These are phyloP conservation scores for Schizopygopsis malacanthus DNA, from an alignment of 2,797 vertebrate species.

Conservation along the genomic window DNA sequence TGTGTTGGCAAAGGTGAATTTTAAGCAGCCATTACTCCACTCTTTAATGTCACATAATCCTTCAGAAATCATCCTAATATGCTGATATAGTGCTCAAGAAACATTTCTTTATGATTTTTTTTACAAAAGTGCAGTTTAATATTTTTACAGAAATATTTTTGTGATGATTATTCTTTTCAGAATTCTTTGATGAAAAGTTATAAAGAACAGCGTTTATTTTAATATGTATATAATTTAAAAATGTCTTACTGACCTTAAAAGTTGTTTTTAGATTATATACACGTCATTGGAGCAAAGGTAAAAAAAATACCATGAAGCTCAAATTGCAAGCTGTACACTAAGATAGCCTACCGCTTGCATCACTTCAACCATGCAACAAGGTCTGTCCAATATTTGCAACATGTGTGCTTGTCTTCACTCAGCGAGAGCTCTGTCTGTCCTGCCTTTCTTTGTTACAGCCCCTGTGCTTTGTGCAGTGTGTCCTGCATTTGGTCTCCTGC, in stretches of 20 bases:
- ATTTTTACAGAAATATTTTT: neutral
- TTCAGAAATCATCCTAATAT: neutral
- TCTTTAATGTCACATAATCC: neutral
- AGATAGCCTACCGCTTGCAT: neutral
- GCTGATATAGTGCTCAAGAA: neutral
- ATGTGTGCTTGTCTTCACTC: conserved; percentile 35
- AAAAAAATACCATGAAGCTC: neutral
- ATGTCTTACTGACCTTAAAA: neutral
- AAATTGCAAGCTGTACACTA: neutral
- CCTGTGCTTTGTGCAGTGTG: conserved; percentile 31
- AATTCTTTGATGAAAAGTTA: neutral
- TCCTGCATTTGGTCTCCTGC: conserved; percentile 57
- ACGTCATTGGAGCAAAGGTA: neutral
- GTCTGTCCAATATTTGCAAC: conserved; percentile 42
- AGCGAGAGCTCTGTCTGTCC: neutral
- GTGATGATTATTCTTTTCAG: neutral
- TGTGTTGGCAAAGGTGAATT: neutral
- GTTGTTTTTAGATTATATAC: neutral
- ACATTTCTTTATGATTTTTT: neutral
- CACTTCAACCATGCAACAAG: conserved; percentile 29
- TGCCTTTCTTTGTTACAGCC: conserved; percentile 37
- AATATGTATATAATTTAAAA: neutral
- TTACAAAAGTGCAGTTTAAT: neutral
- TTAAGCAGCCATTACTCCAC: neutral
- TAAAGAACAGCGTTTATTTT: neutral